Evolutionary conservation across 1,140 invertebrate species (phyloP), one percentile per base, ranked within the genome.

Genomic region (Ladona fulva): DNA sequence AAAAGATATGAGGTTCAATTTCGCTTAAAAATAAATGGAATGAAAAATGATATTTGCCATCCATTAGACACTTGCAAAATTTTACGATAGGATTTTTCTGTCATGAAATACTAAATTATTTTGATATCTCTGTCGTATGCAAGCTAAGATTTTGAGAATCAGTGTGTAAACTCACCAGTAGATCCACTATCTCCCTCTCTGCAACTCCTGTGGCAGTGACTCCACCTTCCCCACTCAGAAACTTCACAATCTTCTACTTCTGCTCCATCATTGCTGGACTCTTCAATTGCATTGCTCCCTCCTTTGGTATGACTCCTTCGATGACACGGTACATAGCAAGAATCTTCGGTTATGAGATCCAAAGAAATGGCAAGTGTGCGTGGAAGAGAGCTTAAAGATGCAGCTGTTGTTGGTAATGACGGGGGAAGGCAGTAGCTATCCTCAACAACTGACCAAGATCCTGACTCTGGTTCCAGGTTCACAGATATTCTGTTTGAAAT

Each of bases 151-250:
- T 76, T 52, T 24, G 52, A 77, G 8, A 37, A 44, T 77, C n/a
- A 77, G 1, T 77, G 22, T n/a, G 10, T 24, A 6, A 22, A 42
- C 25, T 76, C 25, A 77, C 24, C 25, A 73, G 12, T 25, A 14
- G 24, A 78, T 74, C 74, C 25, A 80, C 79, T 78, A 24, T 78
- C 37, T n/a, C 78, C 79, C 14, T 77, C 80, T 19, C 78, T 76
- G 74, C 80, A 80, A 76, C 83, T 83, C 0, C 83, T 82, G 77
- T 85, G 85, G 78, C 89, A 90, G 22, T 84, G 81, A 0, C 87
- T 86, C 89, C 89, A 90, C 7, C 82, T 80, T 8, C 85, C 84
- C 89, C 89, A 90, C 1, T 87, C 84, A 3, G 86, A 87, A 25
- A 88, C 80, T 12, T 89, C 86, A 80, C 89, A 90, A 80, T 89